Evolutionary conservation across 1,140 invertebrate genomes (phyloP), one percentile per base, ranked within the genome.

Genomic region (Drosophila persimilis): DNA sequence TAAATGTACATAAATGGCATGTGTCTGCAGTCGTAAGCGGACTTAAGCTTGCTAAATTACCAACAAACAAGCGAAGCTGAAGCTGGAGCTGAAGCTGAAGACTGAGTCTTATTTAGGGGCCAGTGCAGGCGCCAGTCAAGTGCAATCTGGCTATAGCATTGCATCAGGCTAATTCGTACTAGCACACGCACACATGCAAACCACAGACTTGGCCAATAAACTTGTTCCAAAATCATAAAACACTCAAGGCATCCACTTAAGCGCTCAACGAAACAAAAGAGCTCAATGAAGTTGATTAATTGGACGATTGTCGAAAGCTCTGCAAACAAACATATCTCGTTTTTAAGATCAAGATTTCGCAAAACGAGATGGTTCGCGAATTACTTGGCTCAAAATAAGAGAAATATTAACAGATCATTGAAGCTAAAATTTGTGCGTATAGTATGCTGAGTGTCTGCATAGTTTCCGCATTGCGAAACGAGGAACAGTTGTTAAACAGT

Each of bases 141-240:
- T 86, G 73, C 77, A 81, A 78, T 77, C 70, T 29, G 67, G 62
- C 62, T 72, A 81, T 86, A 50, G 46, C 73, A 75, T 85, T 85
- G 73, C 81, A 85, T 74, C 81, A 85, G 62, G 58, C 67, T 59
- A 50, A 57, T 41, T 43, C 39, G 31, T 24, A 59, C 65, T 63
- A 9, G 17, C 2, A 17, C 17, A 9, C 22, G 2, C 31, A 31
- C 17, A 4, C n/a, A 3, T 26, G 3, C 31, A 52, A 31, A 17
- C 20, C 29, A 2, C 9, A 20, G 11, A 11, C 11, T 57, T 35
- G 22, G 24, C 6, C 41, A 44, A 46, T 20, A 43, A 69, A 69
- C 66, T 57, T 45, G 62, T 31, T 50, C 6, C 9, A 2, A 31
- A 39, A 13, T 3, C 35, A 11, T 39, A 39, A 39, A 20, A 8